These are phyloP conservation scores for Synanceia verrucosa DNA, from an alignment of 2,797 vertebrate genomes.

Conservation along the genomic window DNA sequence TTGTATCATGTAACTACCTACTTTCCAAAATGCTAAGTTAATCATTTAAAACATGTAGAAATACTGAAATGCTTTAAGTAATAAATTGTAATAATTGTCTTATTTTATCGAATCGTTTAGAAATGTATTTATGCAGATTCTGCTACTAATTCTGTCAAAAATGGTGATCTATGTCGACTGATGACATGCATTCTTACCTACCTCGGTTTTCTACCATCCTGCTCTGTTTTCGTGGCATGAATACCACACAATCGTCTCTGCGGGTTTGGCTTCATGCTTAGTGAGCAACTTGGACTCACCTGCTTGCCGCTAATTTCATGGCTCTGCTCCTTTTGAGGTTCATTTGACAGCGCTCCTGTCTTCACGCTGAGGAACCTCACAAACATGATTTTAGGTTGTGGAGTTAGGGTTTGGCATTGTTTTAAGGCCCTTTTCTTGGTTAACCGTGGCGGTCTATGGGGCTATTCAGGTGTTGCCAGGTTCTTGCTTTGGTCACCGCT, in stretches of 20 bases:
- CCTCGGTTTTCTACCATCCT: constrained; percentile 3
- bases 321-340: constrained; percentile 53
- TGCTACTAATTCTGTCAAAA: neutral
- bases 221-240: constrained; percentile 39
- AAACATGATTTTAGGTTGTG: constrained; percentile 39
- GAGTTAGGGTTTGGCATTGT: constrained; percentile 45
- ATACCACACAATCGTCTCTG: constrained; percentile 58
- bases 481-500: constrained; percentile 13
- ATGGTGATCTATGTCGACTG: constrained; percentile 3
- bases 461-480: constrained; percentile 66
- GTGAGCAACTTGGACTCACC: constrained; percentile 69
- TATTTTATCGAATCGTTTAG: neutral
- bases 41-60: constrained; percentile 19
- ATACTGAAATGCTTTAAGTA: neutral
- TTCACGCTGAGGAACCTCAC: constrained; percentile 38
- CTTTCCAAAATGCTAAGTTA: constrained; percentile 14
- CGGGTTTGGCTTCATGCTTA: constrained; percentile 50
- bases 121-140: neutral
- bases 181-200: constrained; percentile 21
- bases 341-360: constrained; percentile 58
- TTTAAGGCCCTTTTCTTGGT: constrained; percentile 28
- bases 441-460: constrained; percentile 57
- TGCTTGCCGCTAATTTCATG: constrained; percentile 66
- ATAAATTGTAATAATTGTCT: too few species aligned
- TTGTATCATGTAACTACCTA: constrained; percentile 19